Base-by-base conservation (phyloP, 2,113 vertebrate genomes). In the Cyphomyrus discorhynchus region DNA sequence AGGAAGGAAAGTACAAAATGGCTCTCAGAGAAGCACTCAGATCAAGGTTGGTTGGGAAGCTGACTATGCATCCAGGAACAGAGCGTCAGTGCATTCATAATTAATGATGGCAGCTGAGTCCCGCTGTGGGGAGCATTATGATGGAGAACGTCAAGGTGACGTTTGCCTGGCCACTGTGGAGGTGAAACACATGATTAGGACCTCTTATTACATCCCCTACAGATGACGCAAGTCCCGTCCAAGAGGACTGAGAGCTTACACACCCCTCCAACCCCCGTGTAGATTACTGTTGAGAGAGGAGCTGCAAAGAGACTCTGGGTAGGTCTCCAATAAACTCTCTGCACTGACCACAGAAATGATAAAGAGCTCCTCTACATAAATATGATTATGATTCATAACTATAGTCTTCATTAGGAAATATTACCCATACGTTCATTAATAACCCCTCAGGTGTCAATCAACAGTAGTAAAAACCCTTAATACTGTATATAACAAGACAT, bases 101-200 rank as follows among this genome's bases (percentile, higher is more conserved):
- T 91, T 89, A 88, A 92, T 86, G 89, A 27, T 74, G 2, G 35
- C 53, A 89, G 89, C 84, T 90, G 35, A 24, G 62, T 84, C 21
- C 47, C 74, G 27, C 62, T 62, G 89, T 5, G 19, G 7, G 3
- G 6, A 56, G 82, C 77, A 3, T 80, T n/a, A 21, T 83, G 80
- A 90, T 87, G 53, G 77, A 90, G 6, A 6, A 11, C 62, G 31
- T 52, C 90, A 53, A 46, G 87, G 35, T 66, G 89, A 62, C 42
- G 53, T 62, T 53, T 66, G n/a, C 21, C 56, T 42, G 49, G 31
- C 70, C 77, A 49, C 74, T 49, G 50, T 58, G 80, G 52, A 10
- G 13, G 31, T 7, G 70, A 27, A 27, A 24, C 45, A 50, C 58
- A 46, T 88, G 58, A 85, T 89, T 74, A 19, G 90, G 56, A 50